phyloP scores from a whole-genome alignment of 2,888 invertebrate genomes.

The Synanthedon formicaeformis region DNA sequence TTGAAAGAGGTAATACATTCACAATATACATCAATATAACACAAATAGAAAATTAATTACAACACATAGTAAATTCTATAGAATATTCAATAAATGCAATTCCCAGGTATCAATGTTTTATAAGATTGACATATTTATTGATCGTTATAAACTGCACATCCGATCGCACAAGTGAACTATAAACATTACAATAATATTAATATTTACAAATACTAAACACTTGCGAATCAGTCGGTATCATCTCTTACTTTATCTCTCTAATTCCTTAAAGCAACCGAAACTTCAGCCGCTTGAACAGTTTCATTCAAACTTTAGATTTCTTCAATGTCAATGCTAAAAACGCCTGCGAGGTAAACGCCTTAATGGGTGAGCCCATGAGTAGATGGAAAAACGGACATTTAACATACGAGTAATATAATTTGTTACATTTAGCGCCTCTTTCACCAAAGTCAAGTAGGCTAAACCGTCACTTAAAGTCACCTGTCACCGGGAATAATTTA shows the following conservation, averaged over 20 bases:
- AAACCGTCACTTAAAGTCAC: no score
- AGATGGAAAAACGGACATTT: no score
- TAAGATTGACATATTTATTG: constrained; percentile 8
- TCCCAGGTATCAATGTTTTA: constrained; percentile 27
- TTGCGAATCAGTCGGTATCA: constrained; percentile 59
- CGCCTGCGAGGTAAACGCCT: no score
- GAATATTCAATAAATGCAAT: constrained; percentile 32
- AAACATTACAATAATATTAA: constrained; percentile 38
- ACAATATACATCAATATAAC: neutral
- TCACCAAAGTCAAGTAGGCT: no score
- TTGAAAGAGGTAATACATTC: constrained; percentile 9
- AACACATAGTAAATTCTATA: neutral
- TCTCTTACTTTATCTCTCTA: constrained; percentile 25
- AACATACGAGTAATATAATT: no score
- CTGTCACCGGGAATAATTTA: no score
- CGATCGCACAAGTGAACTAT: constrained; percentile 45
- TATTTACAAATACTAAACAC: constrained; percentile 64
- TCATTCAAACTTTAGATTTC: no score
- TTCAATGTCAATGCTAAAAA: no score
- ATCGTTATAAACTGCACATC: constrained; percentile 30
- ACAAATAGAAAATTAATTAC: neutral
- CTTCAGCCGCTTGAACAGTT: neutral
- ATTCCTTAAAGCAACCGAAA: constrained; percentile 27
- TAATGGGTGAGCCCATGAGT: no score
- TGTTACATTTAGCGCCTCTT: no score